These are phyloP conservation scores for Addax nasomaculatus DNA, from an alignment of 2,113 vertebrate genomes.

Conservation along the genomic window DNA sequence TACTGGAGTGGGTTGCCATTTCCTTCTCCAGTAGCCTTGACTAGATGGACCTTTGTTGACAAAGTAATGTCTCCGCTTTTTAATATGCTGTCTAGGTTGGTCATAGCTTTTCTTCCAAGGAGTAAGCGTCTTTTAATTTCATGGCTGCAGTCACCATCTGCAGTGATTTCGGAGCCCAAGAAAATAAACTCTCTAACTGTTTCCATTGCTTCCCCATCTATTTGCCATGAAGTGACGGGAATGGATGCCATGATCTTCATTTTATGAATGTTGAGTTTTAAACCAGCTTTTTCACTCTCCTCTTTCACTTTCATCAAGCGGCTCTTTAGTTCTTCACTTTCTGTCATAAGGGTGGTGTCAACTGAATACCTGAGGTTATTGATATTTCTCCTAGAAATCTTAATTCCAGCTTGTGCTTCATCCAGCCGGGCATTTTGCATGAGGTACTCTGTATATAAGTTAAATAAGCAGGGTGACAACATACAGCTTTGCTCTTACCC, in stretches of 20 bases:
- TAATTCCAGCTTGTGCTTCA: background rate
- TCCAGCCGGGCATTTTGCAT: rapidly evolving
- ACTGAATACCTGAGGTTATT: background rate
- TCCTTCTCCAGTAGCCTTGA: background rate
- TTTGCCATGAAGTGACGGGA: background rate
- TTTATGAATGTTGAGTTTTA: background rate
- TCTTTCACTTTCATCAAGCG: background rate
- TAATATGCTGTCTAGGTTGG: background rate
- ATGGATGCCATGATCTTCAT: background rate
- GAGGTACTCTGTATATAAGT: background rate
- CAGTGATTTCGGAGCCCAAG: background rate
- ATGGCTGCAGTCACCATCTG: background rate
- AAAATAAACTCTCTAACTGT: background rate
- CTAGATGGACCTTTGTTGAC: background rate
- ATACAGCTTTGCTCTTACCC: background rate
- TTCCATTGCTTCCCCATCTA: background rate
- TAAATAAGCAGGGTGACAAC: background rate
- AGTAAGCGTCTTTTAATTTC: background rate
- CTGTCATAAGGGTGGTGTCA: background rate
- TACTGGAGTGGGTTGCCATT: no score
- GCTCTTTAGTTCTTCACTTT: background rate
- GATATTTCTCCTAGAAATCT: background rate
- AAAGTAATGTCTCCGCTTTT: background rate
- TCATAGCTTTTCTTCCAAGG: background rate
- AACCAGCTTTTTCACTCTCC: background rate